These are phyloP conservation scores for Etheostoma spectabile DNA, from an alignment of 2,113 vertebrate genomes.

Conservation along the genomic window DNA sequence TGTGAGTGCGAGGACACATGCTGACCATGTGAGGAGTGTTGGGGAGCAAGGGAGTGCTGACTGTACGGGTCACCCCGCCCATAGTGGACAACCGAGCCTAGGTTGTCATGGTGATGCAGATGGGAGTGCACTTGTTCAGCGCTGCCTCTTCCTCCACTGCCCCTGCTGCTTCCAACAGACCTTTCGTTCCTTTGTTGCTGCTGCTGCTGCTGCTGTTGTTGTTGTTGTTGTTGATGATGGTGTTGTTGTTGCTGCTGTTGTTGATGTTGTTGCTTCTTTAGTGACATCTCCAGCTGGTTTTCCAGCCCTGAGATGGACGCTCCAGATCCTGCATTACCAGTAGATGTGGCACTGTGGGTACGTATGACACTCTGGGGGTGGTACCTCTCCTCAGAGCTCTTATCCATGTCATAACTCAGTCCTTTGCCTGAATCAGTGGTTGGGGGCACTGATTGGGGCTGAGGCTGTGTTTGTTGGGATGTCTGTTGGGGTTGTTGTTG, in stretches of 20 bases:
- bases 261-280: constrained; percentile 87
- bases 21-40: constrained; percentile 78
- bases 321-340: constrained; percentile 75
- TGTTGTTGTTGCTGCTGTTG: constrained; percentile 57
- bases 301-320: constrained; percentile 85
- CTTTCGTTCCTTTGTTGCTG: constrained; percentile 84
- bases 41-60: constrained; percentile 81
- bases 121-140: constrained; percentile 84
- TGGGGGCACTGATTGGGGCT: constrained; percentile 80
- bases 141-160: constrained; percentile 85
- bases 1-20: constrained; percentile 81
- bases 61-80: constrained; percentile 85
- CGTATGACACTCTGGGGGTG: constrained; percentile 95
- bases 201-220: constrained; percentile 58
- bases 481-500: constrained; percentile 78
- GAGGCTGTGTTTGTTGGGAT: constrained; percentile 79
- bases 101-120: constrained; percentile 85
- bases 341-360: constrained; percentile 89
- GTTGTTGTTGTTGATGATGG: constrained; percentile 56
- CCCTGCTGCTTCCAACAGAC: constrained; percentile 84
- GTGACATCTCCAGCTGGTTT: constrained; percentile 89
- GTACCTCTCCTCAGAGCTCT: constrained; percentile 88
- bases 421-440: constrained; percentile 83
- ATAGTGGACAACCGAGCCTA: constrained; percentile 93
- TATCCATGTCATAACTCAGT: constrained; percentile 84